Base-by-base conservation (phyloP, 1,140 invertebrate species). In the Coenobita brevimanus region DNA sequence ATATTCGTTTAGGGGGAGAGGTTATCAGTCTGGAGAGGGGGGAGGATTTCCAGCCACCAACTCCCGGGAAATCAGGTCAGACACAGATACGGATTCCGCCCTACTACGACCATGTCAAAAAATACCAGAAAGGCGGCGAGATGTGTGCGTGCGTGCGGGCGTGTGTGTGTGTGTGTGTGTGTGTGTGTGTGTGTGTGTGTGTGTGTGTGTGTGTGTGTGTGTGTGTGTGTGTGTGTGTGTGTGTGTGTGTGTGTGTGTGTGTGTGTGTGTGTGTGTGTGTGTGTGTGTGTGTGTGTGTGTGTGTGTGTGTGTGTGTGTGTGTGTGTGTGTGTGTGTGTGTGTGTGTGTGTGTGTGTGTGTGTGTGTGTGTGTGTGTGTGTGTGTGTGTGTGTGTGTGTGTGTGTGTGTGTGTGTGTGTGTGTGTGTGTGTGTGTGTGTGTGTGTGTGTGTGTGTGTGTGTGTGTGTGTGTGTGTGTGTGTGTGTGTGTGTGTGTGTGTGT, bases 111-210 rank as follows among this genome's bases (percentile, higher is more conserved):
- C n/a, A n/a, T n/a, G n/a, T n/a, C n/a, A n/a, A n/a, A n/a, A n/a
- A n/a, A n/a, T n/a, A n/a, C n/a, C n/a, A n/a, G n/a, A n/a, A n/a
- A n/a, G n/a, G n/a, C n/a, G n/a, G n/a, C n/a, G n/a, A n/a, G n/a
- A 3, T 73, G 71, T 38, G 6, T 73, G 71, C n/a, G 33, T n/a
- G n/a, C n/a, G n/a, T n/a, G n/a, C n/a, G n/a, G n/a, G n/a, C n/a
- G n/a, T n/a, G n/a, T n/a, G n/a, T 38, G 71, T 73, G 71, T 73
- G 69, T 73, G 33, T 73, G 69, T 73, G 69, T 73, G 69, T 73
- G 69, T 73, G 69, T 73, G 69, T 73, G 69, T 73, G 69, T 73
- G 69, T 73, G 69, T 73, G 69, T 73, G 69, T 73, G 69, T 73
- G 69, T 73, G 69, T 73, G 69, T 73, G 69, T 73, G 69, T 73